A percentile compares a stretch with the other conserved stretches of the same genome.
Evolutionary conservation across 2,797 vertebrate species (phyloP).

Genomic region (Trematocara caparti): DNA sequence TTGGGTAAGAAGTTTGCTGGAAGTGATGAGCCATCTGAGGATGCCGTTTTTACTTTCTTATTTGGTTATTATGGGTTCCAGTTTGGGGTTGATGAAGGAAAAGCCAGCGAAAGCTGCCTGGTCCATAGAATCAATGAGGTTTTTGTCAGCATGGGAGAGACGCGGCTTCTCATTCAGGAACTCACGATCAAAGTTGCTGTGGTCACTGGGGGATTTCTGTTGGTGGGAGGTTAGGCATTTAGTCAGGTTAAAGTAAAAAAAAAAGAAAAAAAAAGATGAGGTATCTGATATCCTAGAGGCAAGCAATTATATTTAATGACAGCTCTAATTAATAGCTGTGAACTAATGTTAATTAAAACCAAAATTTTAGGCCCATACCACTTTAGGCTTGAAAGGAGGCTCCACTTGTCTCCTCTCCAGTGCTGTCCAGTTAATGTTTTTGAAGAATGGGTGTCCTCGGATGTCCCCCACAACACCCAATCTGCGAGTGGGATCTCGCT

Average conservation of each 20-base stretch:
- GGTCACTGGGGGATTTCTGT: constrained; percentile 91
- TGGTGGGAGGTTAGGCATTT: constrained; percentile 6
- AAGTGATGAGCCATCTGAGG: not conserved
- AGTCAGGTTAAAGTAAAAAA: constrained; percentile 3
- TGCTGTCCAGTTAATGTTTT: constrained; percentile 85
- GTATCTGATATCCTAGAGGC: not conserved
- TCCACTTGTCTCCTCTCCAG: constrained; percentile 84
- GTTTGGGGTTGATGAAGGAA: constrained; percentile 93
- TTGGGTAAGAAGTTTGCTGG: not conserved
- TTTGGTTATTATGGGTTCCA: constrained; percentile 82
- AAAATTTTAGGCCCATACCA: constrained; percentile 77
- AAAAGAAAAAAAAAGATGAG: not conserved
- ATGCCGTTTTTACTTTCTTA: constrained; percentile 52
- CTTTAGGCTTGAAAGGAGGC: constrained; percentile 96
- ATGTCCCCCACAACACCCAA: constrained; percentile 89
- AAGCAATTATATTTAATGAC: not conserved
- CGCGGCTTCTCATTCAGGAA: constrained; percentile 94
- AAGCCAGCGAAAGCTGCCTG: constrained; percentile 88
- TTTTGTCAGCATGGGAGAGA: constrained; percentile 90
- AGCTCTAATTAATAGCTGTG: not conserved
- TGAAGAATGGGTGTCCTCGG: constrained; percentile 88
- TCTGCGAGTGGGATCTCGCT: constrained; percentile 84
- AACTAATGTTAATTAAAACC: not conserved
- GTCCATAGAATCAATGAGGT: constrained; percentile 96
- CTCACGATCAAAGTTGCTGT: constrained; percentile 95